Base-by-base conservation (phyloP, 2,888 invertebrate genomes). In the Polydrusus tereticollis region DNA sequence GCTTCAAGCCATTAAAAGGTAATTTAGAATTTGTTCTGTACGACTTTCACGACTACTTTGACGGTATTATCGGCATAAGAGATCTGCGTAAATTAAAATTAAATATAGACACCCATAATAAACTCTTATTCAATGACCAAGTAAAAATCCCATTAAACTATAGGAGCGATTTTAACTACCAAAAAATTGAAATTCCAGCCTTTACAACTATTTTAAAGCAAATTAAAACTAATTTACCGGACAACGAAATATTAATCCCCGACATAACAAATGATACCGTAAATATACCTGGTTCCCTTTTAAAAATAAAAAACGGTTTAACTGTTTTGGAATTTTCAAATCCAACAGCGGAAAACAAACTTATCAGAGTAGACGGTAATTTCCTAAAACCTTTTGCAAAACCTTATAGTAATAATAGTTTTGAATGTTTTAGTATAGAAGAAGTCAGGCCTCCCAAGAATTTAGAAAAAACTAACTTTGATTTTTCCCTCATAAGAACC, bases 401-500 rank as follows among this genome's bases (percentile, higher is more conserved):
- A 38, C 3, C 2, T 20, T 63, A 47, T 23, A 47, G 47, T 18
- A 20, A 47, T 4, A 16, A 16, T 16, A 7, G 16, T 47, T 29
- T 18, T 3, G 20, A 26, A 23, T 14, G 2, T 16, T 36, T 36
- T 12, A 36, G 10, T 12, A 10, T 36, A 5, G 36, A 36, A 36
- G 36, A 36, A 36, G 10, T 36, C 12, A 8, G 2, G 5, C 5
- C 5, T 2, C 10, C 36, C 2, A 36, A 8, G 10, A 36, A 36
- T 8, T 2, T 10, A 8, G 12, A 36, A 36, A 36, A 10, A 8
- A 8, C 2, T 12, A 52, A 16, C 55, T 68, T 26, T 29, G 74
- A 33, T 77, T 77, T 58, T 26, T 26, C 26, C 26, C 0, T 63
- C 4, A 63, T 47, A 3, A 63, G 41, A 38, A 16, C 58, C 21